Evolutionary conservation across 2,113 vertebrate genomes (phyloP).

Genomic region (Smithornis capensis): DNA sequence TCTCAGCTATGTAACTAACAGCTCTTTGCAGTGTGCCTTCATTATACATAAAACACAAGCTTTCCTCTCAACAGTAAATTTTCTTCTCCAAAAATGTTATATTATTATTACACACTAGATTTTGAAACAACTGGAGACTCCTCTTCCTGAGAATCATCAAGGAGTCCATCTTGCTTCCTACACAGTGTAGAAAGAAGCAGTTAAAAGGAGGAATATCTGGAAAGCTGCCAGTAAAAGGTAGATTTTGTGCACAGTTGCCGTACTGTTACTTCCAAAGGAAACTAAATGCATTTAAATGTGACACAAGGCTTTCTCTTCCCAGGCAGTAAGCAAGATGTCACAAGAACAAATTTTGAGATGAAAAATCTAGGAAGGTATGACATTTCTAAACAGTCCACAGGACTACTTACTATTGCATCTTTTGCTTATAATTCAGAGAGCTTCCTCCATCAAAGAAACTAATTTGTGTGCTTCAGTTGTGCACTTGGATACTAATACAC

Average conservation of each 20-base stretch:
- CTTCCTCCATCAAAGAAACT: not conserved
- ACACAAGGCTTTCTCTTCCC: not conserved
- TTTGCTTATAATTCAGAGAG: not conserved
- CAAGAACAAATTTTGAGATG: not conserved
- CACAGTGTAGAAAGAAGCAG: not conserved
- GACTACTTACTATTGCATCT: not conserved
- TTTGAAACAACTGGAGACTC: not conserved
- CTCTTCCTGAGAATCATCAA: not conserved
- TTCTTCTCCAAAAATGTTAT: not conserved
- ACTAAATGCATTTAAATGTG: not conserved
- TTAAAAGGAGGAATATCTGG: not conserved
- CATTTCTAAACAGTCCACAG: not conserved
- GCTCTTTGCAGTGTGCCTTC: not conserved
- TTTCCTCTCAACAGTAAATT: not conserved
- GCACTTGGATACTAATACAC: not conserved
- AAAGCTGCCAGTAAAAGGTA: not conserved
- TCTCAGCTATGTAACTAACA: not conserved
- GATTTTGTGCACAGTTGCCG: not conserved
- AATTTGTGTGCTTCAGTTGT: not conserved
- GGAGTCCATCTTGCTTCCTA: not conserved
- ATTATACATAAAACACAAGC: not conserved
- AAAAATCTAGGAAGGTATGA: not conserved
- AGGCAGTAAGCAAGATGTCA: not conserved
- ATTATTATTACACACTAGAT: not conserved
- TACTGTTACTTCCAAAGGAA: not conserved